Conservation (phyloP, 2,888 invertebrate species). For the Leptura quadrifasciata region DNA sequence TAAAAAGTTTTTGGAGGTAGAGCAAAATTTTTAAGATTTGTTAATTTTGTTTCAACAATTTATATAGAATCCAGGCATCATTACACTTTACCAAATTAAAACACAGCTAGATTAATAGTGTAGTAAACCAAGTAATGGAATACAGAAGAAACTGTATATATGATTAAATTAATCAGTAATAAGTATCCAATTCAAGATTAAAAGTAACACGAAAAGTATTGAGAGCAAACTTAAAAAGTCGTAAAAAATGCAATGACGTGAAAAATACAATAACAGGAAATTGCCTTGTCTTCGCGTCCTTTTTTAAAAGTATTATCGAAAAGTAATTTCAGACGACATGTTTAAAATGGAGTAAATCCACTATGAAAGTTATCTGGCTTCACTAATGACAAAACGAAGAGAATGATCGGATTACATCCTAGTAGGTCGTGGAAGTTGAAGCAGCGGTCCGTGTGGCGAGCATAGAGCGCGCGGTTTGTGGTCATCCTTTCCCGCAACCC, state of each 20-base stretch:
- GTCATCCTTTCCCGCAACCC: conserved; percentile 52
- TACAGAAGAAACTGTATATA: too few species aligned
- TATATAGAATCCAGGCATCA: too few species aligned
- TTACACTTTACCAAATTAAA: too few species aligned
- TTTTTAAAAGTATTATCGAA: background rate
- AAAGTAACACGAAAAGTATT: background rate
- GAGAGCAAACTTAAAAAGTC: background rate
- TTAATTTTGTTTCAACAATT: too few species aligned
- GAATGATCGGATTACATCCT: conserved; percentile 53
- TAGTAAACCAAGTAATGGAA: too few species aligned
- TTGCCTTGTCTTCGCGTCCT: background rate
- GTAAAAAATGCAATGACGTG: background rate
- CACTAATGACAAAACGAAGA: conserved; percentile 55
- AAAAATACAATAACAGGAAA: background rate
- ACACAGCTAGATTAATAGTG: too few species aligned
- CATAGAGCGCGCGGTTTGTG: conserved; percentile 53
- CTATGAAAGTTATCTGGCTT: conserved; percentile 39
- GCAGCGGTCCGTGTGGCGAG: conserved; percentile 52
- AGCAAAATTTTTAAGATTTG: too few species aligned
- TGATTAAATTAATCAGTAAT: background rate
- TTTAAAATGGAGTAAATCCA: conserved; percentile 25
- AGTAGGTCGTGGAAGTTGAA: conserved; percentile 52
- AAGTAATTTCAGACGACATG: conserved; percentile 18
- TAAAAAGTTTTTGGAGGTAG: too few species aligned
- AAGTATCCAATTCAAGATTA: background rate